phyloP scores from a whole-genome alignment of 1,140 invertebrate species.

The Drosophila nannoptera region DNA sequence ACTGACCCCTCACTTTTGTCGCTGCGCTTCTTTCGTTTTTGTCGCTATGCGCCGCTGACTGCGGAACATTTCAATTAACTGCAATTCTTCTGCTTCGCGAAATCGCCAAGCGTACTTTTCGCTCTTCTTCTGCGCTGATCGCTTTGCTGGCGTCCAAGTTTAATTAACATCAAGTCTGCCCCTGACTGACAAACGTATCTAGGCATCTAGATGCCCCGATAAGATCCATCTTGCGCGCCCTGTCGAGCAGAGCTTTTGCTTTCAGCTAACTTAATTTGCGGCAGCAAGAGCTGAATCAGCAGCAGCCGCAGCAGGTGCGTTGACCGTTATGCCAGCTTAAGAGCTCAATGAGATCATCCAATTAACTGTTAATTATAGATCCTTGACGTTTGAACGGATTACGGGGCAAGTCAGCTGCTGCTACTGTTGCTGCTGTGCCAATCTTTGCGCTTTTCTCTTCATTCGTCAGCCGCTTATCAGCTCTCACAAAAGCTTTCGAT shows the following conservation, averaged over 20 bases:
- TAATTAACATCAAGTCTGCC: conserved; percentile 71
- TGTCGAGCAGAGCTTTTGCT: conserved; percentile 11
- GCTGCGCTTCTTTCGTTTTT: conserved; percentile 52
- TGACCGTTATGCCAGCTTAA: conserved; percentile 42
- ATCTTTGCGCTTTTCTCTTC: not conserved
- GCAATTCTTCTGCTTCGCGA: conserved; percentile 68
- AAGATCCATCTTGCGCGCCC: conserved; percentile 51
- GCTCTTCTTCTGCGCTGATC: conserved; percentile 53
- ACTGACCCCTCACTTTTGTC: conserved; percentile 64
- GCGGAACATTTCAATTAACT: conserved; percentile 79
- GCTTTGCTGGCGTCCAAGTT: conserved; percentile 51
- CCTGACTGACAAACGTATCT: conserved; percentile 68
- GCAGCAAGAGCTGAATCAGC: no score
- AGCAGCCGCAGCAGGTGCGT: conserved; percentile 46
- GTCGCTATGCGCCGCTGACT: conserved; percentile 53
- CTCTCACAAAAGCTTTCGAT: not conserved
- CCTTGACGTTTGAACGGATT: conserved; percentile 5
- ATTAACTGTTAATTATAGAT: conserved; percentile 19
- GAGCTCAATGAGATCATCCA: conserved; percentile 39
- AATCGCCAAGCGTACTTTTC: conserved; percentile 50
- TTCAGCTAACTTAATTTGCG: conserved; percentile 57
- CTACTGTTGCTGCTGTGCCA: no score
- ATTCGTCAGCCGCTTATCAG: not conserved
- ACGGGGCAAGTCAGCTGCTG: not conserved
- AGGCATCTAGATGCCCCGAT: conserved; percentile 61